Percentiles rank a stretch among this genome's conserved stretches.
Evolutionary conservation across 2,113 vertebrate genomes (phyloP).

Genomic region (Saccopteryx bilineata): DNA sequence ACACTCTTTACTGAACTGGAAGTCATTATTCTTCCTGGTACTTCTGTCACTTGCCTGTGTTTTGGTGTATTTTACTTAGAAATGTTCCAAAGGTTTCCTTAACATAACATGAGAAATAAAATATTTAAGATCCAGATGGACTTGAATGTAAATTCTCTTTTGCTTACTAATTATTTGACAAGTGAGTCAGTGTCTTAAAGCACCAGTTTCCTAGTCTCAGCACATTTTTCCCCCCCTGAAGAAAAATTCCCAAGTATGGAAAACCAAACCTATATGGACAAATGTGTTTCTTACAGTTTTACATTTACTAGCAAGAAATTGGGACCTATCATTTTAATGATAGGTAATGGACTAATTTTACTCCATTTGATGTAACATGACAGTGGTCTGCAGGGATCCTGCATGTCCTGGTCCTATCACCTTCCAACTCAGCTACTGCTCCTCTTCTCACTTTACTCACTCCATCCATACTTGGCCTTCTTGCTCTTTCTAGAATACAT

Average conservation of each 20-base stretch:
- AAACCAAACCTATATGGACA: not conserved
- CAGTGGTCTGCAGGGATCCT: not conserved
- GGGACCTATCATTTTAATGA: not conserved
- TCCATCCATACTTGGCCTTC: not conserved
- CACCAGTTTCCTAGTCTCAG: not conserved
- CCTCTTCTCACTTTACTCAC: not conserved
- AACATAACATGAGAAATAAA: not conserved
- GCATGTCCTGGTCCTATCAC: not conserved
- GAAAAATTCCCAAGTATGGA: not conserved
- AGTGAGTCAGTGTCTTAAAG: not conserved
- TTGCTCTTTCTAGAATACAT: not conserved
- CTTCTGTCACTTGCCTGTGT: not conserved
- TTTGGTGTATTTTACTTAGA: conserved; percentile 44
- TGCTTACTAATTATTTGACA: conserved; percentile 40
- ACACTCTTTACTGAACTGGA: not conserved
- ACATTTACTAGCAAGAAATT: not conserved
- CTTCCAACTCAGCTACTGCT: not conserved
- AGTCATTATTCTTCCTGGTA: not conserved
- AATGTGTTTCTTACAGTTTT: not conserved
- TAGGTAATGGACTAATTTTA: not conserved
- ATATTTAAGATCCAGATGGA: not conserved
- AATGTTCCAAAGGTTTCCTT: not conserved
- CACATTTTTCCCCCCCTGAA: not conserved
- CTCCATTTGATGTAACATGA: not conserved
- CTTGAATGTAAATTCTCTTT: conserved; percentile 30